A percentile compares a stretch with the other conserved stretches of the same genome.
Conservation (phyloP, 2,888 invertebrate species). For the Tetrapedia diversipes region DNA sequence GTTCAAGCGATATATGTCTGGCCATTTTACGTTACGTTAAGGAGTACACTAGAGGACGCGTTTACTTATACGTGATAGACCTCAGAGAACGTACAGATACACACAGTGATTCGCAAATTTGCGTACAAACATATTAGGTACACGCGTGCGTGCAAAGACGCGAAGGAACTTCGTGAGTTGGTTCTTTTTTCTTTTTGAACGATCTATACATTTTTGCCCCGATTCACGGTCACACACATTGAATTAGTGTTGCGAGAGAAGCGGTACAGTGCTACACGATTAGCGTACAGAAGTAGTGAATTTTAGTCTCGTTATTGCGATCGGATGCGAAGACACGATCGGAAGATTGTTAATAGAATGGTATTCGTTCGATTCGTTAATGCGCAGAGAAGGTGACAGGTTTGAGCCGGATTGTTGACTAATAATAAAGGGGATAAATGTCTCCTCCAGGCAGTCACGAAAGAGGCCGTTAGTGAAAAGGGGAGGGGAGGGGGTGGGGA, state of each 20-base stretch:
- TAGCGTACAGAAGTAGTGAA: not conserved
- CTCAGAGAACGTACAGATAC: constrained; percentile 25
- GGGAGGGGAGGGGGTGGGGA: constrained; percentile 53
- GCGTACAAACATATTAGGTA: no score
- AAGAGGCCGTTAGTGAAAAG: constrained; percentile 76
- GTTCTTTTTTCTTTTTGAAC: no score
- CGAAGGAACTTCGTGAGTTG: no score
- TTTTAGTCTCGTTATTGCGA: not conserved
- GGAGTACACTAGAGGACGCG: constrained; percentile 60
- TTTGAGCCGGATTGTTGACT: constrained; percentile 76
- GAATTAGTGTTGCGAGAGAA: not conserved
- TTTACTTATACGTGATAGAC: constrained; percentile 48
- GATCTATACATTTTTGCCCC: no score
- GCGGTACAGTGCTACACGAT: constrained; percentile 1
- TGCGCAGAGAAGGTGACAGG: constrained; percentile 70
- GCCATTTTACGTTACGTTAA: constrained; percentile 48
- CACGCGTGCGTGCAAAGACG: no score
- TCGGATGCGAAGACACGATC: not conserved
- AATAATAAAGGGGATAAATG: constrained; percentile 74
- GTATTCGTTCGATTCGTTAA: constrained; percentile 2
- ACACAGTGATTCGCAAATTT: no score
- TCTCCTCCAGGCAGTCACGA: constrained; percentile 83
- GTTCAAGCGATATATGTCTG: constrained; percentile 61
- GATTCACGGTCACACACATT: not conserved
- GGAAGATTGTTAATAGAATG: constrained; percentile 10